A percentile compares a stretch with the other conserved stretches of the same genome.
These are phyloP conservation scores for Protobothrops flavoviridis DNA, from an alignment of 2,113 vertebrate species.

Conservation along the genomic window DNA sequence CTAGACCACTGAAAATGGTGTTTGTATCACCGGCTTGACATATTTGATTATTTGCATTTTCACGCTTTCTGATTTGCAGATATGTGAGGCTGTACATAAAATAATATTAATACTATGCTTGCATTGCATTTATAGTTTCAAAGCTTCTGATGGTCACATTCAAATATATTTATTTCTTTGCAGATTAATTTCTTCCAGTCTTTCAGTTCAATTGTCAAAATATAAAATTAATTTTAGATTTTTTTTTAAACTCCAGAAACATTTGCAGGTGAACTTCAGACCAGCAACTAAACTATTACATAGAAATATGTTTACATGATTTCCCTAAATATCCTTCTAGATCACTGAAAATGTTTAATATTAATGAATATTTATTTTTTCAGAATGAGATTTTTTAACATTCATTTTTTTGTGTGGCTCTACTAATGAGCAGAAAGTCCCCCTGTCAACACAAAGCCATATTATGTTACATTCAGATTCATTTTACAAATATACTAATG, in stretches of 20 bases:
- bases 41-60: not conserved
- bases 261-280: not conserved
- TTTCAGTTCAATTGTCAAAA: not conserved
- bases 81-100: not conserved
- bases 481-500: not conserved
- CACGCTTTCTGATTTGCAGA: constrained; percentile 20
- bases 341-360: not conserved
- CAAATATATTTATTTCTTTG: not conserved
- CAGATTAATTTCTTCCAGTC: not conserved
- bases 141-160: not conserved
- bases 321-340: not conserved
- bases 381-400: not conserved
- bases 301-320: not conserved
- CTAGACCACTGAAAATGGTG: not conserved
- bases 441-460: not conserved
- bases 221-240: not conserved
- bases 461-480: not conserved
- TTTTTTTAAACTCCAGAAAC: not conserved
- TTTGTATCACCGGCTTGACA: constrained; percentile 40
- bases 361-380: not conserved
- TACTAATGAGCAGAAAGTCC: not conserved
- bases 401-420: not conserved
- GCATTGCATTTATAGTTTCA: not conserved
- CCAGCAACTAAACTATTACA: not conserved
- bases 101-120: not conserved